phyloP scores from a whole-genome alignment of 2,113 vertebrate species.

The Cacatua alba region DNA sequence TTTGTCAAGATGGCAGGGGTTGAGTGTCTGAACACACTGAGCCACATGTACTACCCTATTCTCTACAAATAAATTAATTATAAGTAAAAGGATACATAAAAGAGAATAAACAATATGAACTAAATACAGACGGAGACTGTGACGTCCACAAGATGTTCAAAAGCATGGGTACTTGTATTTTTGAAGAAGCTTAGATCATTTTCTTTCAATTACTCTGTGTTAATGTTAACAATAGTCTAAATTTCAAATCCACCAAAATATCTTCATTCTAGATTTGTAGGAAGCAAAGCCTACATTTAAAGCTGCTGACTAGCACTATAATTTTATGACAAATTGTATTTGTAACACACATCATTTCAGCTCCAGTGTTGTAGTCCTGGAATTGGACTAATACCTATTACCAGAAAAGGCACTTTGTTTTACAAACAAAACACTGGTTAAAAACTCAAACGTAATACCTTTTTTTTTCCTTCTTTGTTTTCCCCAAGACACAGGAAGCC shows the following conservation, averaged over 20 bases:
- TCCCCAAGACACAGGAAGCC: neutral
- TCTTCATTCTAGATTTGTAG: neutral
- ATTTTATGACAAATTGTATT: neutral
- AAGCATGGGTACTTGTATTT: neutral
- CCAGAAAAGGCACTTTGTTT: neutral
- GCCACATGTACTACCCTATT: accelerated
- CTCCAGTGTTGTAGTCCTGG: too few relatives aligned
- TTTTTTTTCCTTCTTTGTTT: neutral
- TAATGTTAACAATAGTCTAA: neutral
- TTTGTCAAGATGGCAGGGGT: neutral
- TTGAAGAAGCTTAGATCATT: neutral
- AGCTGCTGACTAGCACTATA: neutral
- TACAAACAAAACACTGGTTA: neutral
- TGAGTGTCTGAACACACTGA: neutral
- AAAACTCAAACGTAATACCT: neutral
- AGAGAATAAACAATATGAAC: neutral
- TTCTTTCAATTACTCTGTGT: neutral
- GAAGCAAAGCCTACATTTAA: neutral
- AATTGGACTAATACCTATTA: neutral
- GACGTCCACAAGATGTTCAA: neutral
- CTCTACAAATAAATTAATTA: neutral
- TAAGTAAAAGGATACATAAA: neutral
- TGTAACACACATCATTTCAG: neutral
- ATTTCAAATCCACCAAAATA: neutral
- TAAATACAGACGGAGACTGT: neutral